A percentile compares a stretch with the other conserved stretches of the same genome.
Conservation (phyloP, 2,888 invertebrate genomes). For the Apamea anceps region DNA sequence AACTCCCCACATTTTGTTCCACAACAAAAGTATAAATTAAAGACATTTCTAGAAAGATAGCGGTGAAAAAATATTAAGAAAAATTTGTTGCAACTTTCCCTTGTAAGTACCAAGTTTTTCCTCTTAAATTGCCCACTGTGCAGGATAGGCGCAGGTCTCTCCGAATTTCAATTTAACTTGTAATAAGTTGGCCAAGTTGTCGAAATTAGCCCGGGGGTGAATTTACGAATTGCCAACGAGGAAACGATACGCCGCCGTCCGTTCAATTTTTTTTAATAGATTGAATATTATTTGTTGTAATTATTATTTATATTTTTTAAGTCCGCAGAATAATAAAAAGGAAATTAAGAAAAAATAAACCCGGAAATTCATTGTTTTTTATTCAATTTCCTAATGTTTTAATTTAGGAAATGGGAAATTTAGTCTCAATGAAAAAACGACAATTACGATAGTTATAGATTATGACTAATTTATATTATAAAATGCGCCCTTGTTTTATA, state of each 20-base stretch:
- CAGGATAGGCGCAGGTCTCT: constrained; percentile 74
- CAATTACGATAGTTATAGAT: not conserved
- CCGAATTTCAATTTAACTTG: constrained; percentile 87
- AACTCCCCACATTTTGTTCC: constrained; percentile 41
- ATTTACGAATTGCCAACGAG: constrained; percentile 68
- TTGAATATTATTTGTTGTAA: constrained; percentile 44
- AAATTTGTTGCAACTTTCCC: constrained; percentile 64
- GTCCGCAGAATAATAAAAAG: not conserved
- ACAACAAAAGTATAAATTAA: constrained; percentile 62
- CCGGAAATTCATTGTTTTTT: not conserved
- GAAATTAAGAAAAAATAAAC: not conserved
- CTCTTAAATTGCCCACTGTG: constrained; percentile 69
- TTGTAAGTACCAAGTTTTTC: constrained; percentile 66
- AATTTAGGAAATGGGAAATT: not conserved
- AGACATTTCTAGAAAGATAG: constrained; percentile 67
- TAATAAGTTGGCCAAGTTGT: constrained; percentile 81
- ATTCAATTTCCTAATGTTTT: not conserved
- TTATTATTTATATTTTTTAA: constrained; percentile 13
- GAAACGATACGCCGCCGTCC: constrained; percentile 58
- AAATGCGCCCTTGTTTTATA: not conserved
- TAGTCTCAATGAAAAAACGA: too few relatives aligned
- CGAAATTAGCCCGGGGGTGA: constrained; percentile 78
- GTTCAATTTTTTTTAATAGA: constrained; percentile 59
- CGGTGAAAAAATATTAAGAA: constrained; percentile 62
- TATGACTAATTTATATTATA: not conserved